These are phyloP conservation scores for Papilio demoleus DNA, from an alignment of 2,888 invertebrate species.

Conservation along the genomic window DNA sequence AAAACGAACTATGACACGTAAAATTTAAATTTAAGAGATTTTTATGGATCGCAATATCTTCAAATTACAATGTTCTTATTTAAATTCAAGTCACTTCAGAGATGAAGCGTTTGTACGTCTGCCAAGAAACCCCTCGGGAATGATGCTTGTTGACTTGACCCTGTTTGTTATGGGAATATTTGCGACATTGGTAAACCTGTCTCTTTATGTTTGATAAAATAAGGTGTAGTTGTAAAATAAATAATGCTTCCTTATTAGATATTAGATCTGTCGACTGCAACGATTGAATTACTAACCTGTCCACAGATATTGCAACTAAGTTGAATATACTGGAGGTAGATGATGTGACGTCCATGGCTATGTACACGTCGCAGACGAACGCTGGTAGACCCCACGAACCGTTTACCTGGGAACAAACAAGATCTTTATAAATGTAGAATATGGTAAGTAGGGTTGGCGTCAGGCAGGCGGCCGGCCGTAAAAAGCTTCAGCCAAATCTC, in stretches of 20 bases:
- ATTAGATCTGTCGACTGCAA: no score
- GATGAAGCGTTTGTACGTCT: not conserved
- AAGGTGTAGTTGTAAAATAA: no score
- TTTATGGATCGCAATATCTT: not conserved
- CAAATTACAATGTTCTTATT: slow-evolving; percentile 14
- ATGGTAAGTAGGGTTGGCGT: no score
- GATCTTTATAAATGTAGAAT: not conserved
- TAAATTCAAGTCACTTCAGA: slow-evolving; percentile 8
- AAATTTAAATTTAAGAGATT: not conserved
- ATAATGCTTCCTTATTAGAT: no score
- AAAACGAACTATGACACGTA: not conserved
- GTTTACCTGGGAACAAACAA: slow-evolving; percentile 86
- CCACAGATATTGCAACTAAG: slow-evolving; percentile 98
- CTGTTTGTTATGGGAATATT: not conserved
- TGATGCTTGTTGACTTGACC: slow-evolving; percentile 15
- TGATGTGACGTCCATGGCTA: slow-evolving; percentile 98
- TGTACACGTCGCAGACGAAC: slow-evolving; percentile 97
- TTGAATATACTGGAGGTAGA: slow-evolving; percentile 99
- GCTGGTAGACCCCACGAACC: slow-evolving; percentile 95
- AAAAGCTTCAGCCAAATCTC: no score
- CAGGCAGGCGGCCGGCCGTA: no score
- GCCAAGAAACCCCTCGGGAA: slow-evolving; percentile 13
- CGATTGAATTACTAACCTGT: slow-evolving; percentile 95
- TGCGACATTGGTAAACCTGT: slow-evolving; percentile 1
- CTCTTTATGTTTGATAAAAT: not conserved